Base-by-base conservation (phyloP, 2,797 vertebrate species). In the Acrossocheilus fasciatus region DNA sequence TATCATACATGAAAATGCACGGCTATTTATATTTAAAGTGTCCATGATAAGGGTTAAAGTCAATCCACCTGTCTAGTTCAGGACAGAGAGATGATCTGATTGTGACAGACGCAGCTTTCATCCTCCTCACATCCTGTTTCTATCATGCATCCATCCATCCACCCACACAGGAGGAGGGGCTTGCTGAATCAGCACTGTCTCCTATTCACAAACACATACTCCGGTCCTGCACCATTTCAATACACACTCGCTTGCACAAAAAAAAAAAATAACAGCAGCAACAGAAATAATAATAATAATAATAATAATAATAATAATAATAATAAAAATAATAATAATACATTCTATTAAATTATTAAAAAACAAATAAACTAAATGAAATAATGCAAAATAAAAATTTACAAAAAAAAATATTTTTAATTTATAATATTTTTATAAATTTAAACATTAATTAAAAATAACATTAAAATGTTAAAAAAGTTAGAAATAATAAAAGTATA, bases 111-210 rank as follows among this genome's bases (percentile, higher is more conserved):
- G 92, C 92, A 30, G 87, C 15, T 91, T 87, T 92, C 91, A 96
- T 94, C 92, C 91, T 91, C 81, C 92, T 91, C 81, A 91, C 94
- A 95, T 95, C 93, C 94, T 94, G 93, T 93, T 94, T 93, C 92
- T 92, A 0, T 64, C 62, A 14, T 30, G 15, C 62, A 30, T 64
- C 6, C 26, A 64, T 62, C 17, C 50, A 92, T 91, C 92, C 89
- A 39, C 20, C 52, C n/a, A 62, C 18, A 17, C 23, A 57, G 73
- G 50, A 41, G 59, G 59, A 43, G 43, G 47, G 47, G 34, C 81
- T 59, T 74, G 80, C 82, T 84, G 34, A 77, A 74, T 88, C 86
- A 87, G 73, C 83, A 86, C 79, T 76, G 72, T 34, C 50, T 64
- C 45, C 14, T 43, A 23, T 47, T 54, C 43, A 34, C 52, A 82